A percentile compares a stretch with the other conserved stretches of the same genome.
These are phyloP conservation scores for Drosophila obscura DNA, from an alignment of 1,140 invertebrate species.

Conservation along the genomic window DNA sequence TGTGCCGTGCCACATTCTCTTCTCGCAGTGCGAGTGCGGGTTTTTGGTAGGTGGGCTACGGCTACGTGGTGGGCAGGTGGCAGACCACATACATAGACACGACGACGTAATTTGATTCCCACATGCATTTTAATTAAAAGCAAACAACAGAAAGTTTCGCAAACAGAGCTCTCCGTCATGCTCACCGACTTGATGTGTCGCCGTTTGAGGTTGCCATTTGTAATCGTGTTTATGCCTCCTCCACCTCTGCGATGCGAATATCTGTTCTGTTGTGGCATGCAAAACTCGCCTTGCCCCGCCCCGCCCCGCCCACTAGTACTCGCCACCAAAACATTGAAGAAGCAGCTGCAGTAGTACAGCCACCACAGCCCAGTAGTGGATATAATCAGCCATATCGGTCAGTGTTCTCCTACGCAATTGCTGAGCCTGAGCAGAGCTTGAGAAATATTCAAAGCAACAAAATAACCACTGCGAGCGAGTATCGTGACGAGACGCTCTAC, in stretches of 20 bases:
- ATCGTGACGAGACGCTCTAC: slow-evolving; percentile 17
- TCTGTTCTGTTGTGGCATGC: slow-evolving; percentile 18
- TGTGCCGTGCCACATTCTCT: slow-evolving; percentile 42
- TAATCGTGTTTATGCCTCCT: slow-evolving; percentile 17
- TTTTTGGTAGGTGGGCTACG: slow-evolving; percentile 52
- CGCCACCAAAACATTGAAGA: slow-evolving; percentile 1
- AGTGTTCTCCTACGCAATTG: slow-evolving; percentile 28
- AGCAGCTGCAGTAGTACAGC: slow-evolving; percentile 4
- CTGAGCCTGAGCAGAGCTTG: slow-evolving; percentile 7
- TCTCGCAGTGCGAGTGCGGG: slow-evolving; percentile 36
- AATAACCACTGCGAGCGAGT: slow-evolving; percentile 16
- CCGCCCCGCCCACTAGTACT: slow-evolving; percentile 40
- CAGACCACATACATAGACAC: slow-evolving; percentile 18
- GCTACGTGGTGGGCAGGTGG: slow-evolving; percentile 30
- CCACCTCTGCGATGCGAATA: slow-evolving; percentile 51
- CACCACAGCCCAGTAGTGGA: slow-evolving; percentile 24
- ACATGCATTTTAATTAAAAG: slow-evolving; percentile 82
- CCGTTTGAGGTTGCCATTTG: slow-evolving; percentile 29
- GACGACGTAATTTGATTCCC: slow-evolving; percentile 72
- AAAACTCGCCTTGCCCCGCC: slow-evolving; percentile 46
- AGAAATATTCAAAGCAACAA: slow-evolving; percentile 22
- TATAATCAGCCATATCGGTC: slow-evolving; percentile 32
- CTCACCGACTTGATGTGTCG: slow-evolving; percentile 25
- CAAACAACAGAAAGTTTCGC: slow-evolving; percentile 69
- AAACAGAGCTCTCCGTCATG: slow-evolving; percentile 42